phyloP scores from a whole-genome alignment of 1,140 invertebrate genomes.

The Drusus annulatus region DNA sequence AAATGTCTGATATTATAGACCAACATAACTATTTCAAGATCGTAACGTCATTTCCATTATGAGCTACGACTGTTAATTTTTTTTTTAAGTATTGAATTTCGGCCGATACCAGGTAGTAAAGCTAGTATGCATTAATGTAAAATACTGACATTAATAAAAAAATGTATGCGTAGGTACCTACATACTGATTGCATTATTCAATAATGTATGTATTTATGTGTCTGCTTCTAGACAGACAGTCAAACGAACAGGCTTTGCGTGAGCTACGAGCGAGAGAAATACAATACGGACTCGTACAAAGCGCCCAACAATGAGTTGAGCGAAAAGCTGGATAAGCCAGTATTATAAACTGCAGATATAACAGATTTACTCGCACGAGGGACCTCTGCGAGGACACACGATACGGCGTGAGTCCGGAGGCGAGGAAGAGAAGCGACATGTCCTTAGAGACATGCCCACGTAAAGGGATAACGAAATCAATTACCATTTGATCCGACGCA shows the following conservation, averaged over 20 bases:
- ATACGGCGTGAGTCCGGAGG: neutral
- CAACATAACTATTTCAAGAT: too few species aligned
- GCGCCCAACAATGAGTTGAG: constrained; percentile 18
- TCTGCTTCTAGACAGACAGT: neutral
- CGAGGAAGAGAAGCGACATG: constrained; percentile 5
- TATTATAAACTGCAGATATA: constrained; percentile 20
- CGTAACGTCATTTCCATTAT: too few species aligned
- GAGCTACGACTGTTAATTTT: too few species aligned
- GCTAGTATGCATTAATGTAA: too few species aligned
- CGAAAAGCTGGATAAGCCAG: constrained; percentile 4
- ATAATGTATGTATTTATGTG: neutral
- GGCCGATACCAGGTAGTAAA: too few species aligned
- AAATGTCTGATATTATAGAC: too few species aligned
- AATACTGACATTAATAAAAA: too few species aligned
- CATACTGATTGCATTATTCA: too few species aligned
- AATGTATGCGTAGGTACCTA: too few species aligned
- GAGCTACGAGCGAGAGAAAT: constrained; percentile 3
- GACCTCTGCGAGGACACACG: constrained; percentile 15
- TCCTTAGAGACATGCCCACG: neutral
- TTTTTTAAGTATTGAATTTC: too few species aligned
- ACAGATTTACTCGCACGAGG: constrained; percentile 14
- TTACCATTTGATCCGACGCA: neutral
- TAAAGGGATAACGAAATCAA: constrained; percentile 24
- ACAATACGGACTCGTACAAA: neutral
- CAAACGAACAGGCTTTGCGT: neutral